These are phyloP conservation scores for Hylaea fasciaria DNA, from an alignment of 2,888 invertebrate genomes.

Conservation along the genomic window DNA sequence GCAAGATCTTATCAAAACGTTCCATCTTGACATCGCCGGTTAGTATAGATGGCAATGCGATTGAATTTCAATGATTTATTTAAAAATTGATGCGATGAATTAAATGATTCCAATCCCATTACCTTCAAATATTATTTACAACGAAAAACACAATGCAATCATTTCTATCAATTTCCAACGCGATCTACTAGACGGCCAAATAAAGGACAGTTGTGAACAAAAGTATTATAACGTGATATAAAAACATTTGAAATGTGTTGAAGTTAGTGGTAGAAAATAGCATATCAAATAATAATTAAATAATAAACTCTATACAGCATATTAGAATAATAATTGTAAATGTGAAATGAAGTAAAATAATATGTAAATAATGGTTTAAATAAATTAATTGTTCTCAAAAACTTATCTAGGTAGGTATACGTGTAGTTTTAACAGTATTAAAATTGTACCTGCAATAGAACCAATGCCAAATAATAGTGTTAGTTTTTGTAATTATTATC, in stretches of 20 bases:
- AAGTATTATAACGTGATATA: conserved; percentile 56
- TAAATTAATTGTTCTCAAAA: conserved; percentile 18
- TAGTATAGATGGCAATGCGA: too few relatives aligned
- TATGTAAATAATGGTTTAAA: too few relatives aligned
- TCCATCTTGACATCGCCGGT: too few relatives aligned
- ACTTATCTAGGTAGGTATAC: not conserved
- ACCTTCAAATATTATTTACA: conserved; percentile 12
- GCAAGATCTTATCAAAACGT: too few relatives aligned
- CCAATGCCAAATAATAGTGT: conserved; percentile 34
- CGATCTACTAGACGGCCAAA: conserved; percentile 69
- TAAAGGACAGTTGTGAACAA: conserved; percentile 43
- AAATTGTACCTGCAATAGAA: conserved; percentile 24
- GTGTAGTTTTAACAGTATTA: conserved; percentile 21
- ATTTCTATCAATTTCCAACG: conserved; percentile 27
- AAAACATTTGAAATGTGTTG: conserved; percentile 42
- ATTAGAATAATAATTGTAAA: conserved; percentile 38
- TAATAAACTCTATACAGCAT: conserved; percentile 13
- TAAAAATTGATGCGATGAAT: too few relatives aligned
- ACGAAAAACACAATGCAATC: conserved; percentile 20
- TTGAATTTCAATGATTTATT: too few relatives aligned
- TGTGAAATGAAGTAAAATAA: conserved; percentile 9
- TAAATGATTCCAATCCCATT: not conserved
- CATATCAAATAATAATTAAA: conserved; percentile 61
- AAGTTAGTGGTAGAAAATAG: conserved; percentile 56
- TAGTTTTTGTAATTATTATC: not conserved